Evolutionary conservation across 2,113 vertebrate species (phyloP), one percentile per base, ranked within the genome.

Genomic region (Erythrocebus patas): DNA sequence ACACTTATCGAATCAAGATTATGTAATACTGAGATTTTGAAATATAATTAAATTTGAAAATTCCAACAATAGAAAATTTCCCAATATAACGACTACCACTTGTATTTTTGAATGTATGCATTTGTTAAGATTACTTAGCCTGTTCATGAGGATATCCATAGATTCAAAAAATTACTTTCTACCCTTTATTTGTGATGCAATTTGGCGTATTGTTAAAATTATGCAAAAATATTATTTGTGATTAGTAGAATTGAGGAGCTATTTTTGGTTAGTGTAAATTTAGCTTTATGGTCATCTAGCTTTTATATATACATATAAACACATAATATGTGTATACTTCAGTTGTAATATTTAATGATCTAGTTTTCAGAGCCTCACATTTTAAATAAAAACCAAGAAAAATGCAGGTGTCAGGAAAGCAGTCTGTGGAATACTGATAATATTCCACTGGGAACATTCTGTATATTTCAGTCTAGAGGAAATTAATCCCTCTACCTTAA

Each of bases 401-500:
- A 95, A 88, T 5, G 68, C 14, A 93, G 45, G 17, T 88, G 73
- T 96, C 91, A 94, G n/a, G n/a, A 91, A 93, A 90, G 45, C 35
- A 85, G 50, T 80, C 61, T 94, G 72, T 80, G 83, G 17, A 82
- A 91, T 88, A 93, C 35, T 82, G 91, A 96, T 94, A 94, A 82
- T 93, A 91, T 89, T 88, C 85, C 50, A 20, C 16, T 48, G 52
- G 38, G 76, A 76, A 48, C 2, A 68, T 90, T 95, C 38, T 89
- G 43, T 73, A 68, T 82, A 79, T 95, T 91, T 84, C 55, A 89
- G 11, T 91, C 27, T 70, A 13, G 55, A 68, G 27, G 22, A 95
- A 93, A 97, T 94, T 97, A 96, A 94, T 97, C 40, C 13, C 43
- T 81, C 25, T 23, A 82, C 50, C 35, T 96, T 93, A 92, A 87